Evolutionary conservation across 2,113 vertebrate genomes (phyloP).

Genomic region (Neodon shergylaensis): DNA sequence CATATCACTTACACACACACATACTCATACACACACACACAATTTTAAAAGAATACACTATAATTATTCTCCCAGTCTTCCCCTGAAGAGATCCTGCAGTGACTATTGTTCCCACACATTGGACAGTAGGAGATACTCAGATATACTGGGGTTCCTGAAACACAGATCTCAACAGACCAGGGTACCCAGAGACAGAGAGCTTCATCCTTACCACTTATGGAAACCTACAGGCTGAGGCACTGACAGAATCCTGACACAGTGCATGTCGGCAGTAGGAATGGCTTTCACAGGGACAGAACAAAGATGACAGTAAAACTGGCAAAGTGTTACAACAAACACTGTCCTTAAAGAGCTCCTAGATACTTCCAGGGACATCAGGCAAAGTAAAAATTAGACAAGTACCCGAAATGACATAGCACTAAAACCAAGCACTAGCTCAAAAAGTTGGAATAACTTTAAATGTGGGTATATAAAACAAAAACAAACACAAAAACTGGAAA

Average conservation of each 20-base stretch:
- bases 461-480: neutral
- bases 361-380: neutral
- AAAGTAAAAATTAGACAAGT: neutral
- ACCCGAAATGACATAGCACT: neutral
- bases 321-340: neutral
- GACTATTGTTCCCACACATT: neutral
- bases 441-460: conserved; percentile 18
- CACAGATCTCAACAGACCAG: neutral
- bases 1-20: neutral
- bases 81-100: neutral
- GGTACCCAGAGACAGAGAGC: neutral
- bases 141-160: neutral
- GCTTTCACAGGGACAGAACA: neutral
- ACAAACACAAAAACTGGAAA: neutral
- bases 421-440: neutral
- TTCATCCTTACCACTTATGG: too few species aligned
- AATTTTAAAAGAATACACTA: neutral
- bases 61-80: neutral
- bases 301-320: neutral
- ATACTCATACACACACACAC: too few species aligned
- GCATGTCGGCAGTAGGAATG: neutral
- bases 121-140: neutral
- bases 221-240: too few species aligned
- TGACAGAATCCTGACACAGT: neutral
- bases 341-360: neutral